Evolutionary conservation across 2,113 vertebrate species (phyloP).

Genomic region (Meleagris gallopavo): DNA sequence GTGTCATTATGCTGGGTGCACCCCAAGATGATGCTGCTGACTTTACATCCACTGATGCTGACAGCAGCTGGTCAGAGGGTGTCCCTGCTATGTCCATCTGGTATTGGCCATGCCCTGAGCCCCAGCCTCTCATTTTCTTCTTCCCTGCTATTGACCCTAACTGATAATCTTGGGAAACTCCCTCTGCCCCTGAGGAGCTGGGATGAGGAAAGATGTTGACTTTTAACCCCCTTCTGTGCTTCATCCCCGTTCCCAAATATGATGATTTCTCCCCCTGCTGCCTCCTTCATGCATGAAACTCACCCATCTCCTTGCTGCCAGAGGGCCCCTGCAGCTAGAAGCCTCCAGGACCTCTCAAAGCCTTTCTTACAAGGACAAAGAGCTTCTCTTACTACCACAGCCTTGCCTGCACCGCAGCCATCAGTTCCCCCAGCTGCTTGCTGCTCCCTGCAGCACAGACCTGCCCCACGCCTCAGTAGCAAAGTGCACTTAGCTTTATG

Average conservation of each 20-base stretch:
- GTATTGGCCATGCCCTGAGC: accelerated
- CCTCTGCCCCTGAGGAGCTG: background rate
- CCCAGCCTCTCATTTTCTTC: background rate
- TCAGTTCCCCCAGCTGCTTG: background rate
- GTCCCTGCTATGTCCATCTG: accelerated
- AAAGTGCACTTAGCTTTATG: background rate
- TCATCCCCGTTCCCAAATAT: background rate
- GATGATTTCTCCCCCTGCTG: background rate
- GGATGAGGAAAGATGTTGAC: constrained; percentile 1
- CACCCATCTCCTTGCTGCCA: background rate
- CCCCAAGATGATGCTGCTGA: accelerated
- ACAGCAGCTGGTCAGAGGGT: background rate
- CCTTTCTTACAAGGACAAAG: background rate
- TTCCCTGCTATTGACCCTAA: background rate
- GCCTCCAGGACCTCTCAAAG: background rate
- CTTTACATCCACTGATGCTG: accelerated
- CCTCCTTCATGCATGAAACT: background rate
- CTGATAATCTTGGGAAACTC: constrained; percentile 44
- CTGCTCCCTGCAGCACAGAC: background rate
- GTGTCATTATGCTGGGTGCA: accelerated
- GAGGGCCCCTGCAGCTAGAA: background rate
- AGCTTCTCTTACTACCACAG: background rate
- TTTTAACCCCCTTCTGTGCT: constrained; percentile 20
- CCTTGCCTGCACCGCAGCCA: background rate
- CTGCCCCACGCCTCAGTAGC: background rate